Base-by-base conservation (phyloP, 2,113 vertebrate genomes). In the Antigone vipio region DNA sequence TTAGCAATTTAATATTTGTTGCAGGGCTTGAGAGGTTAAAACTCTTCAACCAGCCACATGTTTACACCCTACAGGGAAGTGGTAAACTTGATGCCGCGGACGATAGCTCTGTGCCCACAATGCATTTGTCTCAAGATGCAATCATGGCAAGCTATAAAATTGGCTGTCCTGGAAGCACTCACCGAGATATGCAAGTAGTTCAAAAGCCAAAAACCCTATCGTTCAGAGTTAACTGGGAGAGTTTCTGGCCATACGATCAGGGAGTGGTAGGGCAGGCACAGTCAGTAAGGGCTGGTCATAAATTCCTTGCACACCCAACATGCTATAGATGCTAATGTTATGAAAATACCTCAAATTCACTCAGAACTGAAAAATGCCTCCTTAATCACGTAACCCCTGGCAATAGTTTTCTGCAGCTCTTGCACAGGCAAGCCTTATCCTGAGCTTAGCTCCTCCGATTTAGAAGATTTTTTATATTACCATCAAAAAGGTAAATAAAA, bases 281-380 rank as follows among this genome's bases (percentile, higher is more conserved):
- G 83, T 50, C 73, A 94, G 45, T 34, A 85, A 96, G 89, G 91
- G 71, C 53, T 96, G 66, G 92, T 85, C 91, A 89, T 93, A 92
- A 97, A 97, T 97, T 94, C 94, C 84, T 96, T 85, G 89, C 84
- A 95, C 94, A 93, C 52, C 69, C 94, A 92, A 87, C 11, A 24
- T 75, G 84, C 58, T 91, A 72, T 27, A 93, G 91, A 91, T 82
- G 64, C 26, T 92, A 72, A 95, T 30, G 86, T 86, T 95, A 88
- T 66, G 91, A 95, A 97, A 96, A 97, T 91, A 93, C 62, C 77
- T 92, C 69, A 72, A 30, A 82, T 76, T 91, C 62, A 91, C 49
- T 89, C 49, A 82, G 86, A 95, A 84, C 66, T 55, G 34, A 91
- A 95, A 96, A 95, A 92, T 85, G 50, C 53, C 50, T 82, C 74